Evolutionary conservation across 2,113 vertebrate species (phyloP).

Genomic region (Oceanites oceanicus): DNA sequence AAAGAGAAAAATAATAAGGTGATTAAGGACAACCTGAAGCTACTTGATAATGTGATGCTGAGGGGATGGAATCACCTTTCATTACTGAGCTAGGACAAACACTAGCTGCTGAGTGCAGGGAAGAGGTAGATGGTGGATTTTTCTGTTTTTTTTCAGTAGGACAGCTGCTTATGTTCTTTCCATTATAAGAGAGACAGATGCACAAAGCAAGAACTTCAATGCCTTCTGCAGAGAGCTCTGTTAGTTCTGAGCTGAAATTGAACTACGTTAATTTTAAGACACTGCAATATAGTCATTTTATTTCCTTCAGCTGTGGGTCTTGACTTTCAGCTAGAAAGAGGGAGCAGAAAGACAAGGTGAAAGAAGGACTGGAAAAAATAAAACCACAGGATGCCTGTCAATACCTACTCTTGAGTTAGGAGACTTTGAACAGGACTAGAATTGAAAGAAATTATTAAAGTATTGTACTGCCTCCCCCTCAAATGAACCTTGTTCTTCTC

Average conservation of each 20-base stretch:
- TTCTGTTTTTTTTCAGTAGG: neutral
- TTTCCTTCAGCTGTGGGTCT: conserved; percentile 68
- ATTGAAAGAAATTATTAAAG: neutral
- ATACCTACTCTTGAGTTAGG: conserved; percentile 1
- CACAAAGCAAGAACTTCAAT: conserved; percentile 22
- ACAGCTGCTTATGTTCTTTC: conserved; percentile 38
- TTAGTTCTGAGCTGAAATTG: conserved; percentile 53
- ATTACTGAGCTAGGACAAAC: neutral
- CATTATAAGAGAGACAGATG: conserved; percentile 10
- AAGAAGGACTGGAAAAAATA: conserved; percentile 30
- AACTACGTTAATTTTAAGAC: conserved; percentile 62
- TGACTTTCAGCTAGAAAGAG: conserved; percentile 47
- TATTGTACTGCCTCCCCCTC: neutral
- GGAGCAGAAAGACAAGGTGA: neutral
- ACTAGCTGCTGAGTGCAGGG: neutral
- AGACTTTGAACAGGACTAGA: neutral
- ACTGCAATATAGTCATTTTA: conserved; percentile 60
- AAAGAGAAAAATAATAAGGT: conserved; percentile 65
- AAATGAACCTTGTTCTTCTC: neutral
- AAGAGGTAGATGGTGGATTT: neutral
- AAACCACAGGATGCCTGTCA: conserved; percentile 33
- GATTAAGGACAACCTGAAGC: conserved; percentile 66
- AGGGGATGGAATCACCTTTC: conserved; percentile 40
- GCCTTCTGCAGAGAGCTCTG: conserved; percentile 1
- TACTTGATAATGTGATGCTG: conserved; percentile 59